Percentiles rank a stretch among this genome's conserved stretches.
These are phyloP conservation scores for Chaetoderma sp. DNA, from an alignment of 2,888 invertebrate species.

Conservation along the genomic window DNA sequence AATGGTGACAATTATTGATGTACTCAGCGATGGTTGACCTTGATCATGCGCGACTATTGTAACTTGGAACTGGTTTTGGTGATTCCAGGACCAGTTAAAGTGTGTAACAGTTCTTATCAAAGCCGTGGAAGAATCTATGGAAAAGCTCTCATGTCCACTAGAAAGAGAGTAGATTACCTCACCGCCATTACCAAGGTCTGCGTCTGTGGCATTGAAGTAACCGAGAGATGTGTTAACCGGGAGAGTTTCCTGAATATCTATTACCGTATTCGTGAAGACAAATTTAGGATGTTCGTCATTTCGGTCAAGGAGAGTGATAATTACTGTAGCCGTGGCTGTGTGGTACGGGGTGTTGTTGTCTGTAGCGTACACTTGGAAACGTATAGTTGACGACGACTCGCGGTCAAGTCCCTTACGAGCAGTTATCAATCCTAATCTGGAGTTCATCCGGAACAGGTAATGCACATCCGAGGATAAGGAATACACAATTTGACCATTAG, in stretches of 20 bases:
- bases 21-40: no score
- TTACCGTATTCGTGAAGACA: neutral
- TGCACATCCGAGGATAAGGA: conserved; percentile 23
- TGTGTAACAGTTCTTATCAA: no score
- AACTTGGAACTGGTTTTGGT: no score
- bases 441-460: conserved; percentile 40
- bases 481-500: conserved; percentile 40
- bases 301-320: neutral
- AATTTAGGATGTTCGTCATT: conserved; percentile 4
- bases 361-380: neutral
- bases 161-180: neutral
- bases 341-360: neutral
- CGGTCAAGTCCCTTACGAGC: neutral
- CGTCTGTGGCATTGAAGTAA: neutral
- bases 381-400: neutral
- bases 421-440: neutral
- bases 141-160: no score
- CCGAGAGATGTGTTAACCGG: neutral
- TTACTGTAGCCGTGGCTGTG: neutral
- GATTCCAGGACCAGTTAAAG: no score
- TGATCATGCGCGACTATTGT: no score
- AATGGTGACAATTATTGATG: no score
- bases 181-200: neutral
- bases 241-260: neutral
- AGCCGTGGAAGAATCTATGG: no score